These are phyloP conservation scores for Notechis scutatus DNA, from an alignment of 2,113 vertebrate species.

Conservation along the genomic window DNA sequence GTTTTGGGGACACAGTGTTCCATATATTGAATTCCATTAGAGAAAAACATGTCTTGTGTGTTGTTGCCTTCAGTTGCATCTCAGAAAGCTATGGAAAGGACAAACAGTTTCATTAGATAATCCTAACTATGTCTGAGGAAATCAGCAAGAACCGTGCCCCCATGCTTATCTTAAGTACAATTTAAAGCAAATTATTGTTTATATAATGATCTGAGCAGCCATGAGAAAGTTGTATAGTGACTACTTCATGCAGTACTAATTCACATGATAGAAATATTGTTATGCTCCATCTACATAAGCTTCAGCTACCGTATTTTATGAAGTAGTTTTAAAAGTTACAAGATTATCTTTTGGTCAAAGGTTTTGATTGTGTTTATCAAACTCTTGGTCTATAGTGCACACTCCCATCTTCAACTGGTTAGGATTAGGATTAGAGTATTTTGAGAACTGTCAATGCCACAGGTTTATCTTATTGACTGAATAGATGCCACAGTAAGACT, in stretches of 20 bases:
- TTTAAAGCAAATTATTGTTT: neutral
- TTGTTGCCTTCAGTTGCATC: neutral
- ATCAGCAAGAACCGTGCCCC: neutral
- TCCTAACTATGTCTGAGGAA: neutral
- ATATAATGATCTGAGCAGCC: neutral
- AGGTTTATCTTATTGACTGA: neutral
- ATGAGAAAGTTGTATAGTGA: neutral
- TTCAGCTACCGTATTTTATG: neutral
- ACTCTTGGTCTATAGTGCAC: neutral
- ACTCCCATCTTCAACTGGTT: neutral
- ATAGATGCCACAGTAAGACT: neutral
- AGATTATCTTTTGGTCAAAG: neutral
- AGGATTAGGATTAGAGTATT: neutral
- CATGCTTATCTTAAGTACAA: neutral
- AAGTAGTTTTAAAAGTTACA: neutral
- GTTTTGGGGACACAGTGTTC: neutral
- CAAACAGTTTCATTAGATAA: neutral
- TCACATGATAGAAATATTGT: neutral
- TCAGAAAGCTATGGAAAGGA: neutral
- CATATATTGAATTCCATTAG: neutral
- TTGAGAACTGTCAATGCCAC: neutral
- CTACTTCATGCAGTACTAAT: neutral
- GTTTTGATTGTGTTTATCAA: neutral
- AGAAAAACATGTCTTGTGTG: neutral
- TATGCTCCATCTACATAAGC: neutral